Evolutionary conservation across 1,140 invertebrate genomes (phyloP).

Genomic region (Linepithema humile): DNA sequence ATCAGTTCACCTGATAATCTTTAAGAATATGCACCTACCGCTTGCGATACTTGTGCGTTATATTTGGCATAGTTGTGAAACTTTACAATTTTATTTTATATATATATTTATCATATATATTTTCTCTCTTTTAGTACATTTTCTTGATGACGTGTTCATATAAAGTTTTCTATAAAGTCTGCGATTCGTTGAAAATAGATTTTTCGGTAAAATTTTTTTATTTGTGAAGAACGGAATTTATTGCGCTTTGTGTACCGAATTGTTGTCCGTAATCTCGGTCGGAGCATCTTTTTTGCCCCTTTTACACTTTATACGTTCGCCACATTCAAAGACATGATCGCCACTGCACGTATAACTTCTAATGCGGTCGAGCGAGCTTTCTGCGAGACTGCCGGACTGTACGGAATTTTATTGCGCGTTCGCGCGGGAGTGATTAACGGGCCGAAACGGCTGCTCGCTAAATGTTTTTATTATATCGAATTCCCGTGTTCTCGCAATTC

Average conservation of each 20-base stretch:
- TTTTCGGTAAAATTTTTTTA: not conserved
- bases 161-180: not conserved
- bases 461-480: conserved; percentile 60
- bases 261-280: not conserved
- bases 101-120: not conserved
- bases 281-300: not conserved
- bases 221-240: not conserved
- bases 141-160: not conserved
- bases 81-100: not conserved
- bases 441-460: conserved; percentile 32
- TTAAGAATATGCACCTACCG: not conserved
- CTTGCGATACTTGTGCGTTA: not conserved
- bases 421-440: conserved; percentile 49
- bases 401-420: conserved; percentile 51
- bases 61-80: not conserved
- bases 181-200: not conserved
- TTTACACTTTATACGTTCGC: not conserved
- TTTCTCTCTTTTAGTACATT: not conserved
- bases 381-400: conserved; percentile 21
- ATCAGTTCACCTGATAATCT: conserved; percentile 10
- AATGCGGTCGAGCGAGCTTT: conserved; percentile 19
- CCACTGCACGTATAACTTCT: conserved; percentile 20
- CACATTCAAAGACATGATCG: not conserved
- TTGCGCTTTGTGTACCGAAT: not conserved
- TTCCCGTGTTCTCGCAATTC: conserved; percentile 44